phyloP scores from a whole-genome alignment of 2,113 vertebrate genomes.

The Petroica traversi region DNA sequence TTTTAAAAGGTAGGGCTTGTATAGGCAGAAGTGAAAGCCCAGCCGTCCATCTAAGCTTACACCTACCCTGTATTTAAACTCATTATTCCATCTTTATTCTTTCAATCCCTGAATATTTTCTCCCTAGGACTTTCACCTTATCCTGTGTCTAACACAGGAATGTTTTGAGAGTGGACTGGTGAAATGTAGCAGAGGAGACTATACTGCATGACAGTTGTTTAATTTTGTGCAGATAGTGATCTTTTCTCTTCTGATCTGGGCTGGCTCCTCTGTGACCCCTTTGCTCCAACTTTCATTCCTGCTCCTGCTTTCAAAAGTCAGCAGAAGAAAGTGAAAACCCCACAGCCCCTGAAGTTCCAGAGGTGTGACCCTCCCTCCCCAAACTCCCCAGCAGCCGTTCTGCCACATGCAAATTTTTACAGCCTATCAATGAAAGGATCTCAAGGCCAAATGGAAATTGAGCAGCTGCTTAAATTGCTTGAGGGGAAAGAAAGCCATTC shows the following conservation, averaged over 20 bases:
- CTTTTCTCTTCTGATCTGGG: not conserved
- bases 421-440: conserved; percentile 33
- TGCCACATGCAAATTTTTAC: not conserved
- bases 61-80: not conserved
- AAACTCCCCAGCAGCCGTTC: not conserved
- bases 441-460: conserved; percentile 42
- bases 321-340: not conserved
- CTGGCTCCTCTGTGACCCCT: not conserved
- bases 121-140: not conserved
- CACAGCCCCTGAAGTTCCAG: not conserved
- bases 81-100: not conserved
- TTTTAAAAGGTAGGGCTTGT: not conserved
- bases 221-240: not conserved
- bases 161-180: not conserved
- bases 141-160: not conserved
- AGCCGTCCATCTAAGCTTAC: not conserved
- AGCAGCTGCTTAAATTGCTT: conserved; percentile 27
- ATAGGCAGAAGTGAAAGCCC: not conserved
- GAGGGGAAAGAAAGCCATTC: conserved; percentile 12
- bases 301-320: not conserved
- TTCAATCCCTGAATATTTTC: not conserved
- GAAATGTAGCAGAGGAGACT: not conserved
- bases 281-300: not conserved
- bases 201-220: not conserved
- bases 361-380: not conserved